A percentile compares a stretch with the other conserved stretches of the same genome.
Conservation (phyloP, 2,113 vertebrate species). For the Rhynchomys soricoides region DNA sequence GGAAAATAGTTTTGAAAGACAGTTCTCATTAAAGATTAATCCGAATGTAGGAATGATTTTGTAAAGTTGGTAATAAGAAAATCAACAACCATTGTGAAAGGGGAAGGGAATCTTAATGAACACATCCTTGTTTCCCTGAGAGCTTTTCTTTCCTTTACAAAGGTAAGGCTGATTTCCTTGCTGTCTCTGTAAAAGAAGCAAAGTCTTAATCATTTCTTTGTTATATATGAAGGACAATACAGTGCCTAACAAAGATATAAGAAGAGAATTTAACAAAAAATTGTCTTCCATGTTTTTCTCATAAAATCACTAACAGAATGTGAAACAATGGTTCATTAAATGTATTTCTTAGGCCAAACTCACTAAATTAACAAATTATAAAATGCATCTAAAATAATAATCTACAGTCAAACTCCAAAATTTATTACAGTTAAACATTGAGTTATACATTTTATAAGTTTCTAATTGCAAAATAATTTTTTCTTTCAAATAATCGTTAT, state of each 20-base stretch:
- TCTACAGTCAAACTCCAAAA: rapidly evolving
- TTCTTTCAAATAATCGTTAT: neutral
- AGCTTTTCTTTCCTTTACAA: neutral
- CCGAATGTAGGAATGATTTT: neutral
- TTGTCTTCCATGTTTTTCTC: neutral
- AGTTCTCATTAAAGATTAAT: neutral
- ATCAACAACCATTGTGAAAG: neutral
- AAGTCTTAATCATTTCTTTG: neutral
- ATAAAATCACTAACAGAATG: neutral
- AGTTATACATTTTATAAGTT: neutral
- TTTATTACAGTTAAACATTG: neutral
- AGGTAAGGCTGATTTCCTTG: neutral
- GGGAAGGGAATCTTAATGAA: neutral
- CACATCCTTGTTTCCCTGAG: neutral
- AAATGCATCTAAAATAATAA: neutral
- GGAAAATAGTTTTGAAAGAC: neutral
- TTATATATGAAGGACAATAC: neutral
- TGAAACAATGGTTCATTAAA: neutral
- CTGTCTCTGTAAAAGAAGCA: neutral
- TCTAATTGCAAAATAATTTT: neutral
- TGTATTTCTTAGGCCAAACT: neutral
- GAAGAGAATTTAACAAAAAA: neutral
- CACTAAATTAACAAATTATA: neutral
- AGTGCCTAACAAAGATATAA: neutral
- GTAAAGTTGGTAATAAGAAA: neutral